A percentile compares a stretch with the other conserved stretches of the same genome.
These are phyloP conservation scores for Sinohyriopsis cumingii DNA, from an alignment of 2,888 invertebrate species.

Conservation along the genomic window DNA sequence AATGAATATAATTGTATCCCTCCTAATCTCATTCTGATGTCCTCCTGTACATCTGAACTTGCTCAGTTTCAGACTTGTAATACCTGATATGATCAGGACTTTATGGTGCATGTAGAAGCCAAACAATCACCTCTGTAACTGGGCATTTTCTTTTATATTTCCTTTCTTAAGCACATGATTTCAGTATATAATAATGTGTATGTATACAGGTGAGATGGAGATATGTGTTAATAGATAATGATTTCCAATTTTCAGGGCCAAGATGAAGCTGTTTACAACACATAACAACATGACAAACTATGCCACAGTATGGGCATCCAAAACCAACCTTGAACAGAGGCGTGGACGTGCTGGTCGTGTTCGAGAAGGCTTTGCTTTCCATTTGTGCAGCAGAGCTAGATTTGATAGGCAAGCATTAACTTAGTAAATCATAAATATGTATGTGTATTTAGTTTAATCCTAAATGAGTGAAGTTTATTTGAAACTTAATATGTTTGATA, in stretches of 20 bases:
- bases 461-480: neutral
- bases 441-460: neutral
- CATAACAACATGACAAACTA: conserved; percentile 99
- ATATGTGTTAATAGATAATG: neutral
- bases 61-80: too few relatives aligned
- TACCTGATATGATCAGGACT: too few relatives aligned
- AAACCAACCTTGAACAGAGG: conserved; percentile 94
- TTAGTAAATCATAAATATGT: neutral
- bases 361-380: conserved; percentile 93
- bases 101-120: too few relatives aligned
- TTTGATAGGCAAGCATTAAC: conserved; percentile 69
- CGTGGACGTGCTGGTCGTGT: conserved; percentile 97
- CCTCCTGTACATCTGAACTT: too few relatives aligned
- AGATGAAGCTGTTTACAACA: conserved; percentile 97
- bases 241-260: conserved; percentile 76
- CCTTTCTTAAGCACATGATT: too few relatives aligned
- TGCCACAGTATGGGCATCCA: conserved; percentile 92
- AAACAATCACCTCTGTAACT: too few relatives aligned
- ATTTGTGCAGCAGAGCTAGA: conserved; percentile 81
- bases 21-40: too few relatives aligned
- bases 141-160: too few relatives aligned
- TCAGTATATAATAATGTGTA: too few relatives aligned
- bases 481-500: neutral
- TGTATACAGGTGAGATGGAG: too few relatives aligned
- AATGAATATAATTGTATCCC: too few relatives aligned